phyloP scores from a whole-genome alignment of 30 jellyfish, hydroid and myxozoan species.

The Phacellophora camtschatica region DNA sequence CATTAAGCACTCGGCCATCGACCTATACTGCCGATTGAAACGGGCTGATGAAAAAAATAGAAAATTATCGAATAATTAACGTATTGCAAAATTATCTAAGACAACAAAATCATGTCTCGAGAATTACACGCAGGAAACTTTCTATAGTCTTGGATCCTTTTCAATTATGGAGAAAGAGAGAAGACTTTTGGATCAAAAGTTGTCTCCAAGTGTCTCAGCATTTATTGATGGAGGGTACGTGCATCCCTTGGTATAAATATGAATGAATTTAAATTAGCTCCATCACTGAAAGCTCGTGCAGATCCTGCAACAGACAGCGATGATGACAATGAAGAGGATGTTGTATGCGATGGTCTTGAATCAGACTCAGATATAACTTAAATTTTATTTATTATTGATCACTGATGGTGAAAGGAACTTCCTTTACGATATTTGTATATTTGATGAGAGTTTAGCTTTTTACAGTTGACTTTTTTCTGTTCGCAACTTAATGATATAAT shows the following conservation, averaged over 20 bases:
- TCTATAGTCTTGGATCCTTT: not conserved
- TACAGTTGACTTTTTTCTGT: too few relatives aligned
- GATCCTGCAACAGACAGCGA: not conserved
- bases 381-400: too few relatives aligned
- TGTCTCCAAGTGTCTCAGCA: not conserved
- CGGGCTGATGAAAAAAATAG: not conserved
- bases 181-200: not conserved
- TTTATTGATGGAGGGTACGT: not conserved
- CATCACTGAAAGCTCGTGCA: not conserved
- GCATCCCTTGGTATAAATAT: not conserved
- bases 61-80: not conserved
- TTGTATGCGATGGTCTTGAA: not conserved
- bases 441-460: too few relatives aligned
- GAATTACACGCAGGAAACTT: not conserved
- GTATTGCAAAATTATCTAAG: not conserved
- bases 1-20: constrained; percentile 6
- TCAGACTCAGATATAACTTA: too few relatives aligned
- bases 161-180: not conserved
- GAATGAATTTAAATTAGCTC: not conserved
- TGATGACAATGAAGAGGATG: not conserved
- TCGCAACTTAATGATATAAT: too few relatives aligned
- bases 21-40: not conserved
- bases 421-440: too few relatives aligned
- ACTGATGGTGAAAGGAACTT: too few relatives aligned
- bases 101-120: not conserved